Conservation (phyloP, 2,113 vertebrate genomes). For the Sprattus sprattus region DNA sequence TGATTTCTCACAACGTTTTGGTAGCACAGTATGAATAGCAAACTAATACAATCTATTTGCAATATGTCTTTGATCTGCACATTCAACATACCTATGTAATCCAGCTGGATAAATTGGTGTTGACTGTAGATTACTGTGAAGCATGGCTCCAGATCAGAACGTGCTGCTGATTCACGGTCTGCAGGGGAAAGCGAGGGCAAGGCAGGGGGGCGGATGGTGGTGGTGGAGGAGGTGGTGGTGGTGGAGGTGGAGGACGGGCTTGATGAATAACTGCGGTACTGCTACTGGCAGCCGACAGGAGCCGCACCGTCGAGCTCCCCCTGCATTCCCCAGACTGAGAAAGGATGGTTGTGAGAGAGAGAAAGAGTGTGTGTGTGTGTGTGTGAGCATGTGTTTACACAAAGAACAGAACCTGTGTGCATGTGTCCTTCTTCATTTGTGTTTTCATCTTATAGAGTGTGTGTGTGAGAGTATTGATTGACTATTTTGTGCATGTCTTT, state of each 20-base stretch:
- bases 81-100: constrained; percentile 35
- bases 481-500: background rate
- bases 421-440: background rate
- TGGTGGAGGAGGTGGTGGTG: background rate
- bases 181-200: background rate
- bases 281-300: constrained; percentile 58
- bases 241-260: constrained; percentile 27
- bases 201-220: background rate
- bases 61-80: too few relatives aligned
- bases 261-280: constrained; percentile 66
- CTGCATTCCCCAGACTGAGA: background rate
- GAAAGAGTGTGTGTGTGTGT: background rate
- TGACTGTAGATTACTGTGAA: constrained; percentile 27
- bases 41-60: constrained; percentile 1
- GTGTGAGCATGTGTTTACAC: background rate
- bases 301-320: constrained; percentile 14
- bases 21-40: constrained; percentile 12
- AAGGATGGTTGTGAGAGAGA: background rate
- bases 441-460: background rate
- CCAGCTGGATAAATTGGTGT: constrained; percentile 36
- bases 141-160: constrained; percentile 21
- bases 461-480: background rate
- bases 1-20: background rate
- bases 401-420: background rate
- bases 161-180: constrained; percentile 21